These are phyloP conservation scores for Psittacula cyanocephala DNA, from an alignment of 2,113 vertebrate species.

Conservation along the genomic window DNA sequence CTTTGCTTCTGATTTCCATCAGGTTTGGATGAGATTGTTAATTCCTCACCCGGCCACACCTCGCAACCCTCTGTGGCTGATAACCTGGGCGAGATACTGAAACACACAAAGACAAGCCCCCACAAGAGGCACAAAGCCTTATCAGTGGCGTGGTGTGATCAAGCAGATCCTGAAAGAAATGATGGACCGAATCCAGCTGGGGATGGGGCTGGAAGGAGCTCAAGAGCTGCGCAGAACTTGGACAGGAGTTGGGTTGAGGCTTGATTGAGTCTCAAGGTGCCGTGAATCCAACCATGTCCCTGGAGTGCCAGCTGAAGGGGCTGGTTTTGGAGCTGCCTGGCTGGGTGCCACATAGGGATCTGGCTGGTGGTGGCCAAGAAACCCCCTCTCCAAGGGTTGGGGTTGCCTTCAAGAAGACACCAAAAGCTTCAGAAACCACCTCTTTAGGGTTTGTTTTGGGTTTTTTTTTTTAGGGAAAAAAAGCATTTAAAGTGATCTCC, in stretches of 20 bases:
- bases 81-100: neutral
- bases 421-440: neutral
- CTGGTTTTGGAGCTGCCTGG: neutral
- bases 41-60: slow-evolving; percentile 25
- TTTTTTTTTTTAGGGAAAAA: neutral
- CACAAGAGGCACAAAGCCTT: slow-evolving; percentile 7
- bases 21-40: neutral
- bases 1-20: neutral
- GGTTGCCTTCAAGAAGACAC: neutral
- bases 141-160: neutral
- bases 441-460: neutral
- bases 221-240: neutral
- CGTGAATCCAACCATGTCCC: neutral
- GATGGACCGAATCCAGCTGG: neutral
- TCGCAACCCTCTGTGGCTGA: neutral
- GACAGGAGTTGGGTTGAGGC: neutral
- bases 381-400: neutral
- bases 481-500: neutral
- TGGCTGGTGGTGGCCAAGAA: neutral
- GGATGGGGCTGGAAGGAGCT: slow-evolving; percentile 2
- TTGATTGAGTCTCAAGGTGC: neutral
- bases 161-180: neutral
- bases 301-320: neutral
- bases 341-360: neutral
- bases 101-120: slow-evolving; percentile 17